Conservation (phyloP, 2,113 vertebrate species). For the Catharus fuscescens region DNA sequence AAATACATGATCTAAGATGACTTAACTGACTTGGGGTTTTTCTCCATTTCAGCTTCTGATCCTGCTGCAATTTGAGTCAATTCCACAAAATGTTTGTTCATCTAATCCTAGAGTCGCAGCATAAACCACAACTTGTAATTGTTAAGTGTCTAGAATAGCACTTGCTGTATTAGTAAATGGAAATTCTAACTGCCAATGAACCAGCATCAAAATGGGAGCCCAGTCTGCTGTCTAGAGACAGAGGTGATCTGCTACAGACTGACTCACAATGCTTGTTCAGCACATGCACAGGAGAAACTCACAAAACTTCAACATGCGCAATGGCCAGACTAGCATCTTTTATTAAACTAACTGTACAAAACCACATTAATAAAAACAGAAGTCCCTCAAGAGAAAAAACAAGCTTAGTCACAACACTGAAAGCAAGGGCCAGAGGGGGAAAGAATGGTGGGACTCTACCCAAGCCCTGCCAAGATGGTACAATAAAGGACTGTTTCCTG, state of each 20-base stretch:
- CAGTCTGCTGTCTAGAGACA: not conserved
- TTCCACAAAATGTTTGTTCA: not conserved
- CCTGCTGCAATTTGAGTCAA: slow-evolving; percentile 5
- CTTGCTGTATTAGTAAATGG: not conserved
- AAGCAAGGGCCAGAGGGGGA: not conserved
- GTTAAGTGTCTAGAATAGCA: slow-evolving; percentile 5
- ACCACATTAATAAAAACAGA: slow-evolving; percentile 13
- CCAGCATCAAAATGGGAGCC: not conserved
- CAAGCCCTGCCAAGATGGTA: slow-evolving; percentile 43
- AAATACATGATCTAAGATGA: not conserved
- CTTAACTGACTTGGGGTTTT: not conserved
- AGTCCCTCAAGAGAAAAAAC: slow-evolving; percentile 23
- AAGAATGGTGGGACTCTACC: slow-evolving; percentile 61
- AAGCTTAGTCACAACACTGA: slow-evolving; percentile 15
- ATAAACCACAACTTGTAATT: slow-evolving; percentile 36
- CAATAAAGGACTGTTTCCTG: slow-evolving; percentile 44
- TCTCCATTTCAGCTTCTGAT: not conserved
- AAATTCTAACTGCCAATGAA: slow-evolving; percentile 13
- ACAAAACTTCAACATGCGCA: not conserved
- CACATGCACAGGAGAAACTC: not conserved
- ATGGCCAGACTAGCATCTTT: not conserved
- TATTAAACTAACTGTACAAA: not conserved
- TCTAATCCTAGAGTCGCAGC: not conserved
- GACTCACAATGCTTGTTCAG: not conserved
- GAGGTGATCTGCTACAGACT: not conserved